phyloP scores from a whole-genome alignment of 1,140 invertebrate genomes.

The Dendroctonus valens region DNA sequence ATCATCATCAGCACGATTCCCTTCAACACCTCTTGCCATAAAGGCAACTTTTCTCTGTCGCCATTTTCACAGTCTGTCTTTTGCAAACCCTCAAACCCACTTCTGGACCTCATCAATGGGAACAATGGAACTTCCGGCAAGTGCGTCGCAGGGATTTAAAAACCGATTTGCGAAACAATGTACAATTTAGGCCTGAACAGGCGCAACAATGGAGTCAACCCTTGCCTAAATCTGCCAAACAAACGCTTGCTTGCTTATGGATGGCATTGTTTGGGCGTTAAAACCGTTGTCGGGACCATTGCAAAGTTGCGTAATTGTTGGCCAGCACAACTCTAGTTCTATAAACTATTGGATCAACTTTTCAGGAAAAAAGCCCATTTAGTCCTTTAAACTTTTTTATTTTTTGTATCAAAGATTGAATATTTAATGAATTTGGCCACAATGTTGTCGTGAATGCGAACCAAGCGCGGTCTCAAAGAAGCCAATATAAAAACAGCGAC shows the following conservation, averaged over 20 bases:
- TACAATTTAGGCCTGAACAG: slow-evolving; percentile 15
- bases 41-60: too few relatives aligned
- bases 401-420: too few relatives aligned
- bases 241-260: slow-evolving; percentile 18
- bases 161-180: slow-evolving; percentile 23
- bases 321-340: background rate
- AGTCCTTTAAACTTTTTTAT: too few relatives aligned
- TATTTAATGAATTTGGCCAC: too few relatives aligned
- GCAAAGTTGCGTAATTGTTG: slow-evolving; percentile 3
- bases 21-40: too few relatives aligned
- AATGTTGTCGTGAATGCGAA: too few relatives aligned
- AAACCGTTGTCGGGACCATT: slow-evolving; percentile 16
- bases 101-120: background rate
- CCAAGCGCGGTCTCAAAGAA: slow-evolving; percentile 2
- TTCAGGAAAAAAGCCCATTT: too few relatives aligned
- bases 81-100: too few relatives aligned
- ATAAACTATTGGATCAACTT: too few relatives aligned
- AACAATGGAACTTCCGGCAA: background rate
- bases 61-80: too few relatives aligned
- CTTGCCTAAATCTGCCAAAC: slow-evolving; percentile 26
- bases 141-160: slow-evolving; percentile 21
- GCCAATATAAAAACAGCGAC: slow-evolving; percentile 26
- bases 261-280: slow-evolving; percentile 13
- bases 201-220: slow-evolving; percentile 21
- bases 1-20: too few relatives aligned